Evolutionary conservation across 2,888 invertebrate genomes (phyloP).

Genomic region (Unio pictorum): DNA sequence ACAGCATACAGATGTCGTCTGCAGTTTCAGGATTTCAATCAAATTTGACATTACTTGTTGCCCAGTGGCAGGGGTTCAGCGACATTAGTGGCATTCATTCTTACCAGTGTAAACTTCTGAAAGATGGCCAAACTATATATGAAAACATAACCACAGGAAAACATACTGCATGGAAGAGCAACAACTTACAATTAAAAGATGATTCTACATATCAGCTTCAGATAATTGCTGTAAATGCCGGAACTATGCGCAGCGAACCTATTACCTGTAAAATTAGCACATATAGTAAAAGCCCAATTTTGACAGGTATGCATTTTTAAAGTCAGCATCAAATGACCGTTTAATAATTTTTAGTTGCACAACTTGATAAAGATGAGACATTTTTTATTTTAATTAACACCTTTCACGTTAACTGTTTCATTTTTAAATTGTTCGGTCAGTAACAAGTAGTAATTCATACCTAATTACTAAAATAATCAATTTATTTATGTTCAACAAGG

Average conservation of each 20-base stretch:
- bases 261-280: slow-evolving; percentile 6
- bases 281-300: slow-evolving; percentile 2
- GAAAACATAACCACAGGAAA: neutral
- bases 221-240: slow-evolving; percentile 6
- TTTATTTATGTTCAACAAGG: no score
- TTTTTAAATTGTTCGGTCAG: no score
- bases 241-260: slow-evolving; percentile 2
- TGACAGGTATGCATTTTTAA: slow-evolving; percentile 8
- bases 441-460: no score
- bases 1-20: slow-evolving; percentile 1
- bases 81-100: slow-evolving; percentile 7
- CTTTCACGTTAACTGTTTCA: no score
- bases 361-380: no score
- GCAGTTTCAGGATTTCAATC: neutral
- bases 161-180: slow-evolving; percentile 4
- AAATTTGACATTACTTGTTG: slow-evolving; percentile 6
- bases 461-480: no score
- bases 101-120: slow-evolving; percentile 5
- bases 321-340: neutral
- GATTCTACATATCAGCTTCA: slow-evolving; percentile 3
- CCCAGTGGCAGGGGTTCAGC: slow-evolving; percentile 10
- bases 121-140: neutral
- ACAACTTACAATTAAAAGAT: slow-evolving; percentile 5
- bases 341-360: no score
- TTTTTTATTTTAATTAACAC: no score